Evolutionary conservation across 2,888 invertebrate genomes (phyloP), one percentile per base, ranked within the genome.

Genomic region (Carterocephalus palaemon): DNA sequence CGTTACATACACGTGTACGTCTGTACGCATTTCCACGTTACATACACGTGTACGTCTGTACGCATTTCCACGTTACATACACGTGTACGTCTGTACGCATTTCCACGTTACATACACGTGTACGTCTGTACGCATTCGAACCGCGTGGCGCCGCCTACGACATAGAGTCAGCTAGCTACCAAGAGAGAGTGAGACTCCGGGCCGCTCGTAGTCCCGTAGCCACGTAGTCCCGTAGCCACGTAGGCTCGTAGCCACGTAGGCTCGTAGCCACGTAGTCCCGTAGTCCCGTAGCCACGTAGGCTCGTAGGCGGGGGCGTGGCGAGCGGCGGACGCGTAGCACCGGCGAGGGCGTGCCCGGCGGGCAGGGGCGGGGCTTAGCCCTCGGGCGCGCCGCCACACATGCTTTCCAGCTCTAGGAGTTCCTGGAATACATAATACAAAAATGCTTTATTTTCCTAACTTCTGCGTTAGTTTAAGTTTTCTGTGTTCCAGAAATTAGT

Each of bases 301-400:
- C 19, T 37, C 46, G 33, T 33, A 48, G 32, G 24, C 33, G 31
- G n/a, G n/a, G n/a, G n/a, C n/a, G 41, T 45, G 33, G 32, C 42
- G 41, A 20, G 31, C 31, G 28, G 16, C 47, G 23, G 46, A 32
- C 39, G 19, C 26, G 39, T 13, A 17, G 34, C 8, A 17, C 33
- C 40, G 28, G 13, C 31, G 17, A 29, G 41, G 31, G 19, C 13
- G 9, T 39, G n/a, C n/a, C n/a, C n/a, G 5, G 24, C 24, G 34
- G 23, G 33, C 17, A 26, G 29, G 28, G 12, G 8, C 4, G 8
- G 5, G 9, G 36, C 12, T 48, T 82, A 82, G 49, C 79, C 81
- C 33, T 80, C 80, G 2, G 78, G 67, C 51, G 76, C 73, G 51
- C 74, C 79, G 54, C 79, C 79, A 57, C 81, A 84, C 57, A 75